Base-by-base conservation (phyloP, 2,797 vertebrate genomes). In the Acanthurus tractus region DNA sequence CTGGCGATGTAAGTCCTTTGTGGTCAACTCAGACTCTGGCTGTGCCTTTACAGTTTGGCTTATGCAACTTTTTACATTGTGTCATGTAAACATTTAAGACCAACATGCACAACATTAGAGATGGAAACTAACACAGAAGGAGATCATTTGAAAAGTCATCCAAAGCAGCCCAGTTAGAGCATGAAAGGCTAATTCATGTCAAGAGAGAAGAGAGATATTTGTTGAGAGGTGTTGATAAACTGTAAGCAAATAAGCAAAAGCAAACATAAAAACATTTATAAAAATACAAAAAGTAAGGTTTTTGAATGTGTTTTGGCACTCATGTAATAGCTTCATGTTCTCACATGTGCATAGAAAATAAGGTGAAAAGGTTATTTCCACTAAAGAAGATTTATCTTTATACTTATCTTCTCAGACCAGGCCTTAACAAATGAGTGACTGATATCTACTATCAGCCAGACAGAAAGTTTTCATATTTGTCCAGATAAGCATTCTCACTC, bases 371-470 rank as follows among this genome's bases (percentile, higher is more conserved):
- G 40, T 58, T 66, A 22, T 23, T 42, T 36, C 50, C 4, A 40
- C 12, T n/a, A 7, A 17, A 14, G 22, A 29, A 44, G 10, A 38
- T 20, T 20, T 22, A 22, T 64, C 22, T 18, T 25, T 5, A 57
- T 18, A 22, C 70, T 87, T 83, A 85, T 89, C 79, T 69, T 63
- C 12, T 36, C 36, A 38, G 22, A 69, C 13, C 74, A 84, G 70
- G 69, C 54, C 45, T 46, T 63, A 62, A 65, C 63, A 65, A 65
- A 84, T 38, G 40, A 71, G 29, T 40, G 14, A 57, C 44, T 20
- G 20, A 20, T 79, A 52, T 50, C 55, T 70, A 38, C 75, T 53
- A 3, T 23, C 20, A 58, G 25, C 42, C 5, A 34, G 29, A 34
- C 29, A 34, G 29, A 34, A 34, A 7, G n/a, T 56, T 74, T 66